Base-by-base conservation (phyloP, 2,888 invertebrate genomes). In the Melinaea marsaeus region DNA sequence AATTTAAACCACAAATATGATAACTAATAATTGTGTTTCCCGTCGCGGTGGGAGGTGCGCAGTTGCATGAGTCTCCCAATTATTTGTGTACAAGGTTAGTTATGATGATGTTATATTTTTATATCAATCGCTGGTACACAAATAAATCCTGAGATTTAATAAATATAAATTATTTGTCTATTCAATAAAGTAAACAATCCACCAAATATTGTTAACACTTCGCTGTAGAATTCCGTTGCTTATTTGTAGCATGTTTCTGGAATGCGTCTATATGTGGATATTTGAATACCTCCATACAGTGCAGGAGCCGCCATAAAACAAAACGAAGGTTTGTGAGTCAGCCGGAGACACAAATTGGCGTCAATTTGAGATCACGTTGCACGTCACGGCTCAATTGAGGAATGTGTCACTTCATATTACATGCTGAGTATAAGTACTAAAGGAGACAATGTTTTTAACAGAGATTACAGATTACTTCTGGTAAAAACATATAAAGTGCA, bases 321-420 rank as follows among this genome's bases (percentile, higher is more conserved):
- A 61, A 61, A 60, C 61, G 60, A 57, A 61, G 61, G 65, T 63
- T 72, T 72, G 76, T 90, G 88, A 89, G 75, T 83, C 85, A 84
- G 83, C 80, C 85, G 85, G 88, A 84, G 88, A 80, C 85, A 80
- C 79, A 86, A 90, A 90, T 90, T 90, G 88, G 82, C 79, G 88
- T 86, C 90, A 90, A 90, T 90, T 90, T 78, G 86, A 85, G 86
- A 85, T 84, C 84, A 80, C 81, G 79, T 78, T 75, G 78, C 77
- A 75, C 81, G 81, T 80, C 78, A 81, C 74, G 74, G 79, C 81
- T 84, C 88, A 88, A 90, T 90, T 90, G 89, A 88, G 83, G 87
- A 86, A 88, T 90, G 88, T 89, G 88, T 86, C 90, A 86, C 85
- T 84, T 80, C 72, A 81, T 79, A 83, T 83, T 79, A 80, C 70